These are phyloP conservation scores for Vireo griseus DNA, from an alignment of 2,797 vertebrate species.

Conservation along the genomic window DNA sequence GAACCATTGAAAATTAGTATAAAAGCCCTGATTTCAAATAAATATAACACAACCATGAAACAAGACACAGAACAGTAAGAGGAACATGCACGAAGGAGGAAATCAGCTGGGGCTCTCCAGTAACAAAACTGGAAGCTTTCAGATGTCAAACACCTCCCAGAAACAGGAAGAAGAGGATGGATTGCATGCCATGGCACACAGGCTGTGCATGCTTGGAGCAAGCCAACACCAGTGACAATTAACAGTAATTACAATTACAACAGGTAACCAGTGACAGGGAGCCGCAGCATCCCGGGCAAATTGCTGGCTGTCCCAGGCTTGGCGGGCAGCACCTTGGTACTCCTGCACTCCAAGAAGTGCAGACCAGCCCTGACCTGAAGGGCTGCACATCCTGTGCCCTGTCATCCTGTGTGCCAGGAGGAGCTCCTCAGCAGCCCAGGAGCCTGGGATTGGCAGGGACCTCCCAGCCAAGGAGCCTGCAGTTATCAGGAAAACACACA, in stretches of 20 bases:
- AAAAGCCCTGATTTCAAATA: background rate
- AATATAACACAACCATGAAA: background rate
- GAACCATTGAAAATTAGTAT: background rate
- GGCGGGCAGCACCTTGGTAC: background rate
- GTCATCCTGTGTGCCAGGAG: background rate
- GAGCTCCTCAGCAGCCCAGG: background rate
- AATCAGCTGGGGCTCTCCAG: background rate
- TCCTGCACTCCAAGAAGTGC: background rate
- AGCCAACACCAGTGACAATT: background rate
- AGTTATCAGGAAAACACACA: accelerated
- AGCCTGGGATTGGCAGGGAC: background rate
- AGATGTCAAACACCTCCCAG: slow-evolving; percentile 4
- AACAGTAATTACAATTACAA: background rate
- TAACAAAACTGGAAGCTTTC: slow-evolving; percentile 34
- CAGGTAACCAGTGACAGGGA: background rate
- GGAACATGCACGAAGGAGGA: background rate
- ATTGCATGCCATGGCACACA: background rate
- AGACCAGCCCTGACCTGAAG: background rate
- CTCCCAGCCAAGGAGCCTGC: background rate
- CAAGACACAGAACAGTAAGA: background rate
- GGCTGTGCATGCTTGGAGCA: background rate
- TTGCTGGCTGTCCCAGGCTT: accelerated
- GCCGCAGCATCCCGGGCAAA: accelerated
- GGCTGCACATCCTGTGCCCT: accelerated
- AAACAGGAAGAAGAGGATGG: background rate